A percentile compares a stretch with the other conserved stretches of the same genome.
Evolutionary conservation across 2,113 vertebrate species (phyloP).

Genomic region (Xyrauchen texanus): DNA sequence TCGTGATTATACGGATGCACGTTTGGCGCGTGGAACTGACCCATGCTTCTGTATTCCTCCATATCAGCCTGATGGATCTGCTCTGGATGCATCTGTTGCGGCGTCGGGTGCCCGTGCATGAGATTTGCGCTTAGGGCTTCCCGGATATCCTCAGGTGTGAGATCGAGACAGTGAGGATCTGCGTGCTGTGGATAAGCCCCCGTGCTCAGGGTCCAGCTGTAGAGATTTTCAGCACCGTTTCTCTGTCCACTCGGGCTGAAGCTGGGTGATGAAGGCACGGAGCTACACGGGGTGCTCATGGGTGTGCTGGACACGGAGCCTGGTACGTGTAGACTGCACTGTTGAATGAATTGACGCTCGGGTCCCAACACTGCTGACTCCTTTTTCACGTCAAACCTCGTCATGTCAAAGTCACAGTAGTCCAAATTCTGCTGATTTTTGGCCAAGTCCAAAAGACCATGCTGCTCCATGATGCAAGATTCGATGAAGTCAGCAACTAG

Average conservation of each 20-base stretch:
- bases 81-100: slow-evolving; percentile 77
- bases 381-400: slow-evolving; percentile 98
- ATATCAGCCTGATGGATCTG: slow-evolving; percentile 78
- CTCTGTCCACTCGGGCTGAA: slow-evolving; percentile 90
- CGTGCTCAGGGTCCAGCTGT: slow-evolving; percentile 88
- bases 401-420: slow-evolving; percentile 95
- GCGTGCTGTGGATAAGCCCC: slow-evolving; percentile 92
- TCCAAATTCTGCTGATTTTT: slow-evolving; percentile 88
- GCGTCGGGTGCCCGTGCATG: slow-evolving; percentile 73
- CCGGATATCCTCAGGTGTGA: slow-evolving; percentile 95
- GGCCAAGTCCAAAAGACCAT: slow-evolving; percentile 82
- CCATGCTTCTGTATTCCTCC: slow-evolving; percentile 67
- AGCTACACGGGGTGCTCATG: slow-evolving; percentile 96
- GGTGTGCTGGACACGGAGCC: slow-evolving; percentile 96
- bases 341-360: slow-evolving; percentile 87
- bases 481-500: slow-evolving; percentile 8
- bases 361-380: slow-evolving; percentile 86
- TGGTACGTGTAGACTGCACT: slow-evolving; percentile 90
- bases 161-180: slow-evolving; percentile 89
- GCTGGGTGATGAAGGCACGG: slow-evolving; percentile 93
- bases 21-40: slow-evolving; percentile 61
- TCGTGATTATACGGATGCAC: slow-evolving; percentile 43
- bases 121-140: slow-evolving; percentile 91
- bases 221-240: slow-evolving; percentile 89
- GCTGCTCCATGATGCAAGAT: slow-evolving; percentile 79